Evolutionary conservation across 2,888 invertebrate species (phyloP), one percentile per base, ranked within the genome.

Genomic region (Xanthorhoe designata): DNA sequence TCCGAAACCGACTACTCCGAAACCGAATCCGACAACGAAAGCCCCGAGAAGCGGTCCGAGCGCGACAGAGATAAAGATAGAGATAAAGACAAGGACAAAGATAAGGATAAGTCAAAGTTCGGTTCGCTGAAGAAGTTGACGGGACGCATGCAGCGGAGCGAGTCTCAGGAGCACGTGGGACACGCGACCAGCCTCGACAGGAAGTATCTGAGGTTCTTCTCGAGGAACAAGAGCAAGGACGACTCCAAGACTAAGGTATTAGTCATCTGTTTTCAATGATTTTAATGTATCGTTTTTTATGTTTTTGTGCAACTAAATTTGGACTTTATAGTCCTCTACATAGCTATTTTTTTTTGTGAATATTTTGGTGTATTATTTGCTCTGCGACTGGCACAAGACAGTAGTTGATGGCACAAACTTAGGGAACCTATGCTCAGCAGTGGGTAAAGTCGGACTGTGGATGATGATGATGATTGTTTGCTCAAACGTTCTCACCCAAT

Each of bases 121-220:
- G 83, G 83, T 0, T 82, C 82, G n/a, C 68, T 82, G 56, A 81
- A 79, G 77, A 82, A 82, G 57, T 65, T 82, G 65, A 72, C 87
- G 76, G 74, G 87, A 24, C 88, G 93, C 64, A 90, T 94, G 83
- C 88, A 87, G 66, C 84, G 85, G 74, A 90, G 84, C 77, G 89
- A 90, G 77, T 87, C 89, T 58, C 80, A 81, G 68, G 94, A 94
- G 78, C 88, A 90, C 73, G 95, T 94, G 8, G 76, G 80, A 67
- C 89, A 83, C 71, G 74, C 85, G 9, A 94, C 96, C 45, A 96
- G 96, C 81, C 93, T 97, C 67, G 97, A 97, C 84, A 84, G 96
- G 77, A 97, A 96, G 89, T 96, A 95, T 76, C 88, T 94, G 64
- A 70, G 93, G 60, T 92, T 94, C 83, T 95, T 95, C 81, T 90